These are phyloP conservation scores for Podarcis raffonei DNA, from an alignment of 2,113 vertebrate genomes.

Conservation along the genomic window DNA sequence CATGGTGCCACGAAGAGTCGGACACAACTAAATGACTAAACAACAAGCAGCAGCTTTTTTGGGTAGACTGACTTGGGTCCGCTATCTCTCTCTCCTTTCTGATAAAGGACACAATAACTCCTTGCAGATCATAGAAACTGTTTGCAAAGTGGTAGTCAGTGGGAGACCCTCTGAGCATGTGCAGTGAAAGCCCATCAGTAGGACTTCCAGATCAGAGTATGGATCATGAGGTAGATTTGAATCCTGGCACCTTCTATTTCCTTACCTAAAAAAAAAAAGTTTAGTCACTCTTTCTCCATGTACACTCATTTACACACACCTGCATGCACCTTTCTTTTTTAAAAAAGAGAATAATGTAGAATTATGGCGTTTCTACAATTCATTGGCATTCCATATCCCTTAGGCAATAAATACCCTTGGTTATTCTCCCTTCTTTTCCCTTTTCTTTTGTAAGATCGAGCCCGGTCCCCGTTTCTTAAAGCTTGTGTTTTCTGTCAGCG, in stretches of 20 bases:
- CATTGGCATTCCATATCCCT: neutral
- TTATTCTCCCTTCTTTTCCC: neutral
- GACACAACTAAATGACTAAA: no score
- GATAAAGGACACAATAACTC: no score
- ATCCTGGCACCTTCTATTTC: neutral
- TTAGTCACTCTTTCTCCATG: no score
- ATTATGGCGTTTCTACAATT: neutral
- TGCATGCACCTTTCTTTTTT: neutral
- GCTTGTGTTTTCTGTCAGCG: neutral
- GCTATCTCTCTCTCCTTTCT: no score
- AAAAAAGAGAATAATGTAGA: neutral
- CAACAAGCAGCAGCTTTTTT: no score
- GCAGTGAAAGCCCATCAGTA: neutral
- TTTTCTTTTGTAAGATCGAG: neutral
- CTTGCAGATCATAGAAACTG: no score
- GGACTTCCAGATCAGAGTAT: neutral
- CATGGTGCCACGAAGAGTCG: no score
- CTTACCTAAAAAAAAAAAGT: neutral
- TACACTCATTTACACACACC: no score
- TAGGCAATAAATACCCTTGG: neutral
- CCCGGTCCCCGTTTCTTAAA: neutral
- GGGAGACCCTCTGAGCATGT: neutral
- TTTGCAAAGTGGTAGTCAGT: neutral
- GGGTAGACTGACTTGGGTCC: no score
- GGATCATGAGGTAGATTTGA: neutral